Base-by-base conservation (phyloP, 53 echinoderm and acorn worm species). In the Astropecten irregularis region DNA sequence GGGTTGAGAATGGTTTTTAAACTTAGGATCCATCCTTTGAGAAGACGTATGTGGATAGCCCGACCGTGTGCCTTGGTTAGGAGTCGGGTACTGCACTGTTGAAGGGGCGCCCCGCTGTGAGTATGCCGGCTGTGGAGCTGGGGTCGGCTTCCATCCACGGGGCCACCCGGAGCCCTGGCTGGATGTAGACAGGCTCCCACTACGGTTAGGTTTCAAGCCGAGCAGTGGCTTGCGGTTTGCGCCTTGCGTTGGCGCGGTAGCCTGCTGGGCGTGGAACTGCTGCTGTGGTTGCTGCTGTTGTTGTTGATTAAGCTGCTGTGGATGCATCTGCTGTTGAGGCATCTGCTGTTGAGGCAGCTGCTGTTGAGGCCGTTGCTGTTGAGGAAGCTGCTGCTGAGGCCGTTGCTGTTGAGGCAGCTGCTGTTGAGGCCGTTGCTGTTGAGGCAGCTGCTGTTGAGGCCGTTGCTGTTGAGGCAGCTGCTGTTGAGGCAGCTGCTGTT, bases 261-360 rank as follows among this genome's bases (percentile, higher is more conserved):
- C 10, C 31, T 40, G 61, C 51, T 65, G 82, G 52, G 61, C 62
- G 4, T 40, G 65, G 32, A 27, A 37, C 15, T 9, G 44, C 25
- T 82, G 82, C 42, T 59, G 77, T 15, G 13, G 79, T 36, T 65
- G 82, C 40, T 67, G 66, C 53, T 82, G 67, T 27, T 53, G 82
- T 42, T 63, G 82, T 23, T 31, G 46, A 4, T 35, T 18, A 19
- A 35, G 69, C 5, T 33, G 36, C 39, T 39, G 69, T 20, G 33
- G 69, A 19, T 39, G 39, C 34, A 2, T 37, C 0, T 25, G 40
- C 1, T 69, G 69, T 0, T 36, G 39, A 2, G 35, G 46, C 47
- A 38, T 37, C 22, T 42, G 42, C 11, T 22, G 44, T 1, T 22
- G n/a, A n/a, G n/a, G n/a, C n/a, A n/a, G 42, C 50, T 44, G 48